These are phyloP conservation scores for Microcebus ravelobensis DNA, from an alignment of 2,113 vertebrate species.

Conservation along the genomic window DNA sequence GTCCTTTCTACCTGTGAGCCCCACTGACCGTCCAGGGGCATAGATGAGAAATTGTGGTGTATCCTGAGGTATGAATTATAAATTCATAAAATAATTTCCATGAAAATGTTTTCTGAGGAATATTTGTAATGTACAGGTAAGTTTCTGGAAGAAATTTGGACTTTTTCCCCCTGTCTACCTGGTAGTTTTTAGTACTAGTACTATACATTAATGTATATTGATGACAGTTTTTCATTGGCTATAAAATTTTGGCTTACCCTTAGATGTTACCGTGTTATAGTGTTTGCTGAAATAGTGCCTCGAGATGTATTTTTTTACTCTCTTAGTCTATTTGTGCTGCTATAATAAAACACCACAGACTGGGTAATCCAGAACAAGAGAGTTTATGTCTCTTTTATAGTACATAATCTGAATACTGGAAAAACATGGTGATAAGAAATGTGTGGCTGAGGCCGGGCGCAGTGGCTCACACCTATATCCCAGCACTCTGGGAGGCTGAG, in stretches of 20 bases:
- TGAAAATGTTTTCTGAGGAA: fast-evolving
- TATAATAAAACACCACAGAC: not conserved
- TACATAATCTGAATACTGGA: too few species aligned
- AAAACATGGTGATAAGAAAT: too few species aligned
- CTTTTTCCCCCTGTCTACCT: not conserved
- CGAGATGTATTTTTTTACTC: not conserved
- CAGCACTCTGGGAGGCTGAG: too few species aligned
- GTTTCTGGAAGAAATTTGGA: not conserved
- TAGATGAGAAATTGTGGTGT: not conserved
- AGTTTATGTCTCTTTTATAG: not conserved
- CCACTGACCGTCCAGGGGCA: fast-evolving
- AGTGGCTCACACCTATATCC: too few species aligned
- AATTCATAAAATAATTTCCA: too few species aligned
- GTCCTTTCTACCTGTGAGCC: not conserved
- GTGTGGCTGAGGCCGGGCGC: too few species aligned
- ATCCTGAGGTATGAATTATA: not conserved
- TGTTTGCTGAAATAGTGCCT: not conserved
- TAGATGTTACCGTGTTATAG: not conserved
- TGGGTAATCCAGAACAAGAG: not conserved
- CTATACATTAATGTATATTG: not conserved
- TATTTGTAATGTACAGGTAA: not conserved
- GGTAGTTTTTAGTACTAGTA: not conserved
- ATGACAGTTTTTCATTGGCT: not conserved
- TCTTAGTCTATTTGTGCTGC: not conserved
- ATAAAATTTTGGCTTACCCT: fast-evolving